phyloP scores from a whole-genome alignment of 1,140 invertebrate species.

The Monochamus saltuarius region DNA sequence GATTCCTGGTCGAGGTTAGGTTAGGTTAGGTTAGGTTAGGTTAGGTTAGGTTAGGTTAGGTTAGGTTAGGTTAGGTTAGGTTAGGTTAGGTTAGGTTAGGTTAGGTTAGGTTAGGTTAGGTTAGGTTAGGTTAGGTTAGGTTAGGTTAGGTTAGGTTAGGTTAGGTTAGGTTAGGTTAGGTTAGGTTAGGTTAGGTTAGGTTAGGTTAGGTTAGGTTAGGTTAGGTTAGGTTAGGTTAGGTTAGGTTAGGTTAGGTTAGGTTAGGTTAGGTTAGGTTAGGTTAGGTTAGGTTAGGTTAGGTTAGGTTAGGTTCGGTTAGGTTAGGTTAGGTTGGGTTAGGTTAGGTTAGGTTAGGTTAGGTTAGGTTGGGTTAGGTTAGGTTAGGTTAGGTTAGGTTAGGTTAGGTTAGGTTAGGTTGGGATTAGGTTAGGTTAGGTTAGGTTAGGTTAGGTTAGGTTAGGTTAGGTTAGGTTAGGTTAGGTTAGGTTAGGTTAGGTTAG shows the following conservation, averaged over 20 bases:
- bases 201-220: too few species aligned
- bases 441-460: conserved; percentile 5
- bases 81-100: too few species aligned
- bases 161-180: too few species aligned
- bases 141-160: too few species aligned
- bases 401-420: conserved; percentile 1
- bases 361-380: background rate
- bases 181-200: too few species aligned
- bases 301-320: conserved; percentile 6
- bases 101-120: too few species aligned
- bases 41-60: conserved; percentile 10
- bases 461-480: conserved; percentile 5
- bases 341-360: background rate
- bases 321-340: conserved; percentile 2
- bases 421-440: conserved; percentile 10
- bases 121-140: too few species aligned
- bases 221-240: too few species aligned
- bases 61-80: too few species aligned
- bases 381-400: background rate
- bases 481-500: conserved; percentile 5
- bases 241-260: too few species aligned
- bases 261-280: too few species aligned
- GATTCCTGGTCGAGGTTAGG: too few species aligned
- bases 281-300: conserved; percentile 11
- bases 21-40: conserved; percentile 10